These are phyloP conservation scores for Phyllotis vaccarum DNA, from an alignment of 2,797 vertebrate genomes.

Conservation along the genomic window DNA sequence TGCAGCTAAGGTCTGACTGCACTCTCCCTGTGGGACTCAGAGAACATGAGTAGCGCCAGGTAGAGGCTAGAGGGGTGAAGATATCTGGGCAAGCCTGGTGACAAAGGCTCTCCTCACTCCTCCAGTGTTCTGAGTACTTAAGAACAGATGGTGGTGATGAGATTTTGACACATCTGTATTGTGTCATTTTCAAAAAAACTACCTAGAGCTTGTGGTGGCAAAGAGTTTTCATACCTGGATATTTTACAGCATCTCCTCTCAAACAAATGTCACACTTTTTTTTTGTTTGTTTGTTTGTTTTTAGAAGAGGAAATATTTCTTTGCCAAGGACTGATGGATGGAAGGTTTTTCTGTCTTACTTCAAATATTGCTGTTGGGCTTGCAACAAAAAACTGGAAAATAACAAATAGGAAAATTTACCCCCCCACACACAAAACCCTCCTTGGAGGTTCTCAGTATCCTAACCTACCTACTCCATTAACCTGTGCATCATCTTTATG, in stretches of 20 bases:
- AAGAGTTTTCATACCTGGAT: neutral
- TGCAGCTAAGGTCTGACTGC: neutral
- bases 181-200: neutral
- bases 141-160: neutral
- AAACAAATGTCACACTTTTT: too few relatives aligned
- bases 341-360: neutral
- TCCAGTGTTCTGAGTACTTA: fast-evolving
- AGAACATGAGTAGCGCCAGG: neutral
- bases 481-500: neutral
- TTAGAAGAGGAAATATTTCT: neutral
- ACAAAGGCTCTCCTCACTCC: neutral
- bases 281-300: too few relatives aligned
- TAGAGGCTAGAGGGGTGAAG: neutral
- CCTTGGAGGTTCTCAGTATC: neutral
- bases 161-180: fast-evolving
- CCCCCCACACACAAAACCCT: neutral
- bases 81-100: too few relatives aligned
- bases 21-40: fast-evolving
- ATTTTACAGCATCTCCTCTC: neutral
- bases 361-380: neutral
- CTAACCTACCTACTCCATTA: fast-evolving
- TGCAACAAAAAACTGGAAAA: neutral
- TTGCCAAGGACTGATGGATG: neutral
- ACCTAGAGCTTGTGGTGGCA: neutral
- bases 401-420: neutral